A percentile compares a stretch with the other conserved stretches of the same genome.
phyloP scores from a whole-genome alignment of 2,113 vertebrate genomes.

The Myotis brandtii region DNA sequence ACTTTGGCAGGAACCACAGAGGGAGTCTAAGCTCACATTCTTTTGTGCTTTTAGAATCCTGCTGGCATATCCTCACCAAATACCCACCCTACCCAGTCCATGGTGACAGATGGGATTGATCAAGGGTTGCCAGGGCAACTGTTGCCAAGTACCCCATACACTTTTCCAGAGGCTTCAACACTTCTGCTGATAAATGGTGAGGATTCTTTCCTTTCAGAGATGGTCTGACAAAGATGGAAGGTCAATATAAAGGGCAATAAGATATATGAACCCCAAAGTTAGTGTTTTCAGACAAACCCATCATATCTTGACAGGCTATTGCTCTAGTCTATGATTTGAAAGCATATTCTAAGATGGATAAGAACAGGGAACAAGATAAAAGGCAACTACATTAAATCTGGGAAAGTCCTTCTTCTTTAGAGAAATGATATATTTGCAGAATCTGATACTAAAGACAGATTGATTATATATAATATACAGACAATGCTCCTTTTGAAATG shows the following conservation, averaged over 20 bases:
- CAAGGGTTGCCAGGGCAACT: background rate
- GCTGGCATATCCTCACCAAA: background rate
- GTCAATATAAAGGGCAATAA: constrained; percentile 47
- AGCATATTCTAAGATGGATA: constrained; percentile 38
- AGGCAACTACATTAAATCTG: constrained; percentile 32
- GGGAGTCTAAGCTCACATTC: background rate
- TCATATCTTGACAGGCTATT: constrained; percentile 53
- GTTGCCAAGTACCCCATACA: background rate
- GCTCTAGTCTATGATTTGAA: constrained; percentile 41
- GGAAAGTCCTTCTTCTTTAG: constrained; percentile 36
- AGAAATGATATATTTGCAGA: constrained; percentile 58
- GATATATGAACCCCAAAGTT: constrained; percentile 44
- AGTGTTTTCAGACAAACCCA: constrained; percentile 60
- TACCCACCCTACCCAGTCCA: background rate
- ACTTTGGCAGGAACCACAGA: constrained; percentile 37
- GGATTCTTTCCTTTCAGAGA: background rate
- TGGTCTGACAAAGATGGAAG: constrained; percentile 63
- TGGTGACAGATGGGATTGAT: background rate
- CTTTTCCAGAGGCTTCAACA: background rate
- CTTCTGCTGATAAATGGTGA: constrained; percentile 23
- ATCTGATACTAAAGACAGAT: background rate
- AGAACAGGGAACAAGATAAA: constrained; percentile 51
- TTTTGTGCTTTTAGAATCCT: background rate
- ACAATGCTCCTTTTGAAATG: constrained; percentile 43
- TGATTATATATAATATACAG: constrained; percentile 36